Evolutionary conservation across 1,140 invertebrate genomes (phyloP).

Genomic region (Drosophila cardini): DNA sequence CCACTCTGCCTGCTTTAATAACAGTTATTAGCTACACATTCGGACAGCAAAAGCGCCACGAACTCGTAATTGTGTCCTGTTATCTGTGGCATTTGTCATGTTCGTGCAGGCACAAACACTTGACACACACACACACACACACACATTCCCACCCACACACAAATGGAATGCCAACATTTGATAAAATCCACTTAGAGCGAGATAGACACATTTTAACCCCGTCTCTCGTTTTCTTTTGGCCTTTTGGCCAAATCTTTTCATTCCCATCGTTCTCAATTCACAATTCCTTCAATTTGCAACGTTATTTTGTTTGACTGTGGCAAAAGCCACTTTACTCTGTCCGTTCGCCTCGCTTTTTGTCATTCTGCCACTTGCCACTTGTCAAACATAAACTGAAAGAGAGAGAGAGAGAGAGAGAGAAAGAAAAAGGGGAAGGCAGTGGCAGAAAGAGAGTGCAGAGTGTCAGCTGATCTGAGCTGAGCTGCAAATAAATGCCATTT

Average conservation of each 20-base stretch:
- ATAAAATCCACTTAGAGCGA: conserved; percentile 72
- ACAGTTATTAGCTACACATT: conserved; percentile 42
- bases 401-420: not conserved
- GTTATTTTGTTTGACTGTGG: conserved; percentile 31
- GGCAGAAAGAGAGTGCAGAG: not conserved
- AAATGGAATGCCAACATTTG: conserved; percentile 37
- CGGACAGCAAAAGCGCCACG: conserved; percentile 25
- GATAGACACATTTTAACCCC: conserved; percentile 19
- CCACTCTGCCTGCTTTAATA: conserved; percentile 21
- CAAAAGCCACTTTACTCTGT: conserved; percentile 35
- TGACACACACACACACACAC: conserved; percentile 41
- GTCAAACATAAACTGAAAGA: not conserved
- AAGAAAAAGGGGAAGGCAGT: too few species aligned
- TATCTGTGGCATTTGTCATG: conserved; percentile 35
- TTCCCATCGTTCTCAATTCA: not conserved
- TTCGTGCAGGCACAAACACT: conserved; percentile 29
- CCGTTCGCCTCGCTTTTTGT: conserved; percentile 42
- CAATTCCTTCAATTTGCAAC: conserved; percentile 19
- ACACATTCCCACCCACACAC: conserved; percentile 39
- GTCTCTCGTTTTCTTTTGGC: not conserved
- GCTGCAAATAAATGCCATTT: conserved; percentile 80
- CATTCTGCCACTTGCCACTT: conserved; percentile 46
- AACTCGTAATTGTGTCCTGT: conserved; percentile 26
- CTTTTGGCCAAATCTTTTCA: not conserved
- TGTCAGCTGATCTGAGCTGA: conserved; percentile 3